A percentile compares a stretch with the other conserved stretches of the same genome.
These are phyloP conservation scores for Cephalopachus bancanus DNA, from an alignment of 2,797 vertebrate genomes.

Conservation along the genomic window DNA sequence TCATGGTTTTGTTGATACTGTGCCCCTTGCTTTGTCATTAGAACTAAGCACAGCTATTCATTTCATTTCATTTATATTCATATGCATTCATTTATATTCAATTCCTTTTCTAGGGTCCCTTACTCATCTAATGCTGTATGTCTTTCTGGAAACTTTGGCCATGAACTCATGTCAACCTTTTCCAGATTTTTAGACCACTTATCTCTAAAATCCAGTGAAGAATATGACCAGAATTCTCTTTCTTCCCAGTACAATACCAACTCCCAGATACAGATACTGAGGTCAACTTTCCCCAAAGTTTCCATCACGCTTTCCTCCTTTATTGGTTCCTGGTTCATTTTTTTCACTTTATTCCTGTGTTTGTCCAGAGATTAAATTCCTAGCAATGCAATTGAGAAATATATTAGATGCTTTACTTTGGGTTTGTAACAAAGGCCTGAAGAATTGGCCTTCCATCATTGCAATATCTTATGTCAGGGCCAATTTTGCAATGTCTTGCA, in stretches of 20 bases:
- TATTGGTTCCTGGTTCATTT: background rate
- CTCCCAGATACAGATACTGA: background rate
- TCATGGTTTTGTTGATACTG: background rate
- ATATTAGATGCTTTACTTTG: background rate
- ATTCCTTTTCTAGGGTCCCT: background rate
- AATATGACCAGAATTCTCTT: background rate
- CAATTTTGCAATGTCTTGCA: background rate
- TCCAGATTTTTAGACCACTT: background rate
- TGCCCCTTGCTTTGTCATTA: background rate
- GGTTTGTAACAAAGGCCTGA: background rate
- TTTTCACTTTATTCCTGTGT: background rate
- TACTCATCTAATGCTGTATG: background rate
- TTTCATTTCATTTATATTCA: background rate
- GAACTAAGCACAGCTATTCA: background rate
- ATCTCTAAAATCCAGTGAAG: background rate
- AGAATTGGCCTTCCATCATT: background rate
- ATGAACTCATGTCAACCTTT: background rate
- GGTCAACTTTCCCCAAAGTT: background rate
- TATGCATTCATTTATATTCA: background rate
- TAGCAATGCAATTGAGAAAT: conserved; percentile 18
- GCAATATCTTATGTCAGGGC: background rate
- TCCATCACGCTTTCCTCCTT: background rate
- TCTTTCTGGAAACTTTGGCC: conserved; percentile 13
- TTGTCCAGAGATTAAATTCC: background rate
- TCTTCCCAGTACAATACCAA: background rate